Evolutionary conservation across 2,113 vertebrate species (phyloP).

Genomic region (Trochalopteron elliotii): DNA sequence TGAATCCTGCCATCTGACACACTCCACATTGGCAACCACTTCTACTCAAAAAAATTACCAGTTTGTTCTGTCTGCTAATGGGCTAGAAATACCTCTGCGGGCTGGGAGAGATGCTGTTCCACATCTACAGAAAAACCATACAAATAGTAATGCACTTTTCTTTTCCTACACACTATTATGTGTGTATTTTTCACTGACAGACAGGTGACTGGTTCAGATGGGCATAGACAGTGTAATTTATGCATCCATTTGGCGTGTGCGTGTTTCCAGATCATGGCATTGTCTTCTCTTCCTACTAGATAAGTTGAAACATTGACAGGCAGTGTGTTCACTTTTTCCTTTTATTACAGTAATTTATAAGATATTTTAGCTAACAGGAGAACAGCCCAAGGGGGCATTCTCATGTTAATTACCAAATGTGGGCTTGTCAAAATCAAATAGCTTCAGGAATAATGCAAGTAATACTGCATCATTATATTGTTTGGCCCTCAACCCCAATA

Average conservation of each 20-base stretch:
- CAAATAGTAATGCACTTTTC: not conserved
- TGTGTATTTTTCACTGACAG: not conserved
- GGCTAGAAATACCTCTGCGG: not conserved
- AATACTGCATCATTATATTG: constrained; percentile 76
- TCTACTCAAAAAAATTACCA: not conserved
- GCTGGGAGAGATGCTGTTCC: not conserved
- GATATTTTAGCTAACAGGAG: constrained; percentile 85
- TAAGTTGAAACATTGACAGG: constrained; percentile 82
- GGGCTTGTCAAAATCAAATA: constrained; percentile 85
- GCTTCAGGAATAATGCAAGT: constrained; percentile 80
- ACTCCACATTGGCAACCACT: not conserved
- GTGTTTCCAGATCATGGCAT: constrained; percentile 71
- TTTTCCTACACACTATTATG: not conserved
- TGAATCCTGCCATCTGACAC: not conserved
- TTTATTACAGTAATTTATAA: constrained; percentile 86
- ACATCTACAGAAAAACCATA: not conserved
- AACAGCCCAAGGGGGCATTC: constrained; percentile 81
- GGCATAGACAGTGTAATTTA: constrained; percentile 55
- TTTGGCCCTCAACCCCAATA: constrained; percentile 81
- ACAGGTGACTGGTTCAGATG: constrained; percentile 21
- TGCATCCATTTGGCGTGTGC: constrained; percentile 63
- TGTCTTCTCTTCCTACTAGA: constrained; percentile 73
- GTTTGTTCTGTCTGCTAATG: not conserved
- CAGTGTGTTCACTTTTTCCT: constrained; percentile 78
- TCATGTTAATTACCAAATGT: constrained; percentile 85